Evolutionary conservation across 2,113 vertebrate genomes (phyloP).

Genomic region (Atrichornis clamosus): DNA sequence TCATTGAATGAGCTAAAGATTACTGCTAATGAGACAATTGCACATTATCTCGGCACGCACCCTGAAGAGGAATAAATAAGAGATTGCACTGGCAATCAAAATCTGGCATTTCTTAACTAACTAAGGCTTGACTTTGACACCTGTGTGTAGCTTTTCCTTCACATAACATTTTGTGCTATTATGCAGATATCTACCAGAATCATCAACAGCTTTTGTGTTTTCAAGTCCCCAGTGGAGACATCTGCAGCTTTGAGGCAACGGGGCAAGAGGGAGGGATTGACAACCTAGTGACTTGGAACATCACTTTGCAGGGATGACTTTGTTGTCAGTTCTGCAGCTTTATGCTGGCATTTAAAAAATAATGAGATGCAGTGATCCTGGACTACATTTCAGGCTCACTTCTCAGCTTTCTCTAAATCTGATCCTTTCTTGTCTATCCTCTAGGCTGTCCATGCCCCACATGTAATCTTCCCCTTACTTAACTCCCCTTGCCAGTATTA

Average conservation of each 20-base stretch:
- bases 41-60: not conserved
- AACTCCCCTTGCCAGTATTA: not conserved
- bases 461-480: not conserved
- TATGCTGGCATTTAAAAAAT: not conserved
- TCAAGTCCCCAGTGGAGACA: not conserved
- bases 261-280: not conserved
- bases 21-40: conserved; percentile 19
- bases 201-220: not conserved
- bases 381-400: not conserved
- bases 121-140: not conserved
- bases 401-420: not conserved
- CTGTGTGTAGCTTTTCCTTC: not conserved
- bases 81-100: not conserved
- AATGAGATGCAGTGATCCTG: not conserved
- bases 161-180: not conserved
- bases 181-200: not conserved
- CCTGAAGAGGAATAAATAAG: not conserved
- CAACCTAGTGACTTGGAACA: not conserved
- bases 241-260: not conserved
- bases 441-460: not conserved
- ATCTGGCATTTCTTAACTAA: not conserved
- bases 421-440: not conserved
- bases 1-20: conserved; percentile 15
- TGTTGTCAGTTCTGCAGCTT: not conserved
- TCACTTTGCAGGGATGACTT: not conserved